Percentiles rank a stretch among this genome's conserved stretches.
phyloP scores from a whole-genome alignment of 2,888 invertebrate genomes.

The Scaptomyza caliginosa region DNA sequence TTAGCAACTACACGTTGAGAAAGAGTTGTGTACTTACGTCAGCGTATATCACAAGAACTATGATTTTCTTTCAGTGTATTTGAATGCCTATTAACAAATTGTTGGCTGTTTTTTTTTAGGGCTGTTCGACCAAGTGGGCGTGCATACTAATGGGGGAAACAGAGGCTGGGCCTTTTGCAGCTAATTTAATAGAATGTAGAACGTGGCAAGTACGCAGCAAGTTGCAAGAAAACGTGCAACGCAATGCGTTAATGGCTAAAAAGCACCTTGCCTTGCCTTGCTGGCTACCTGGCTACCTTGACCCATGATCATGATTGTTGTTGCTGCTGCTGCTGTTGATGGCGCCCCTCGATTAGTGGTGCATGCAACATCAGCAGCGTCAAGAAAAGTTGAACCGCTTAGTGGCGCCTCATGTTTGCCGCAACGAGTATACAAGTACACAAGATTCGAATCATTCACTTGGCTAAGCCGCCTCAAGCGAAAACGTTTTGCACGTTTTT shows the following conservation, averaged over 20 bases:
- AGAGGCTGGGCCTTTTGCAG: slow-evolving; percentile 55
- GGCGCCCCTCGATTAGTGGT: slow-evolving; percentile 75
- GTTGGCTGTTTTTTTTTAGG: slow-evolving; percentile 20
- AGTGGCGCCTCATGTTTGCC: slow-evolving; percentile 65
- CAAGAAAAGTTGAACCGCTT: slow-evolving; percentile 40
- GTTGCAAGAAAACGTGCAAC: slow-evolving; percentile 42
- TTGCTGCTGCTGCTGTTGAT: slow-evolving; percentile 49
- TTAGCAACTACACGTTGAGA: neutral
- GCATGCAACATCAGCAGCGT: slow-evolving; percentile 66
- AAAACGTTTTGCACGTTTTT: slow-evolving; percentile 78
- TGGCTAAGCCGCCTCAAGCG: slow-evolving; percentile 60
- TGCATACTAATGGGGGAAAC: slow-evolving; percentile 75
- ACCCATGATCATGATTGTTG: slow-evolving; percentile 53
- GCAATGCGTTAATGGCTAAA: slow-evolving; percentile 68
- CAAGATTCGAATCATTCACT: slow-evolving; percentile 75
- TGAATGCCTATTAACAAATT: slow-evolving; percentile 75
- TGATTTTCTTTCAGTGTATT: too few species aligned
- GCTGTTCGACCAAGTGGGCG: slow-evolving; percentile 63
- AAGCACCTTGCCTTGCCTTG: slow-evolving; percentile 42
- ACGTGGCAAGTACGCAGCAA: slow-evolving; percentile 5
- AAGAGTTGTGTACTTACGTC: too few species aligned
- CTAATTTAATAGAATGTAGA: slow-evolving; percentile 50
- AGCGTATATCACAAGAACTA: too few species aligned
- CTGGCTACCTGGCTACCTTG: slow-evolving; percentile 54
- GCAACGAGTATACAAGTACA: too few species aligned